A percentile compares a stretch with the other conserved stretches of the same genome.
Evolutionary conservation across 1,140 invertebrate species (phyloP).

Genomic region (Drosophila athabasca): DNA sequence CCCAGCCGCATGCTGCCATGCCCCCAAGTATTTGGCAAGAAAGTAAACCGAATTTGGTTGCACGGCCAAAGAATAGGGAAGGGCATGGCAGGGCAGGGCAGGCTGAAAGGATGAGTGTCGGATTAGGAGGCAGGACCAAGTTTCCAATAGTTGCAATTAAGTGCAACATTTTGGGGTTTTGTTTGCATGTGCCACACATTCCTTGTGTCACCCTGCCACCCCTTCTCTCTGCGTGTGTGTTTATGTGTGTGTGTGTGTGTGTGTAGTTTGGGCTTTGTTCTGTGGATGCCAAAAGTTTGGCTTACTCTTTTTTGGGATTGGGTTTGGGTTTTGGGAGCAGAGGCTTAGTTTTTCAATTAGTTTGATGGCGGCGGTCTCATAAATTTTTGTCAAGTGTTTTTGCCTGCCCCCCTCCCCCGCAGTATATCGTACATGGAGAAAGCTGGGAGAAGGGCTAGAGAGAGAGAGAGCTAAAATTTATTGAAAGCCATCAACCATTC

Average conservation of each 20-base stretch:
- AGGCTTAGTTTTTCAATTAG: slow-evolving; percentile 74
- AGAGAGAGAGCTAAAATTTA: too few relatives aligned
- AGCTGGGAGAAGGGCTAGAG: too few relatives aligned
- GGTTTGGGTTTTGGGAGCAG: neutral
- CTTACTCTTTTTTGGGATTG: slow-evolving; percentile 9
- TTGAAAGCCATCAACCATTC: too few relatives aligned
- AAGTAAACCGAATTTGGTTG: slow-evolving; percentile 67
- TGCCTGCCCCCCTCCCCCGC: too few relatives aligned
- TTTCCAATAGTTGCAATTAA: slow-evolving; percentile 73
- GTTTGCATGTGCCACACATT: slow-evolving; percentile 45
- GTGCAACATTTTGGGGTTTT: slow-evolving; percentile 72
- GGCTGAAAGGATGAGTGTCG: neutral
- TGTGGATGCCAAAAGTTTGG: slow-evolving; percentile 32
- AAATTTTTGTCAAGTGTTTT: slow-evolving; percentile 37
- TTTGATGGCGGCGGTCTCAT: slow-evolving; percentile 57
- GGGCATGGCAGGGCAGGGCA: too few relatives aligned
- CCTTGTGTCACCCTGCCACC: too few relatives aligned
- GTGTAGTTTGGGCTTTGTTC: slow-evolving; percentile 3
- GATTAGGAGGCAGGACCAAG: slow-evolving; percentile 33
- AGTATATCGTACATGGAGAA: neutral
- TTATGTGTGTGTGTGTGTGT: neutral
- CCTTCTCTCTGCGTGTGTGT: neutral
- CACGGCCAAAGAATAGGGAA: neutral
- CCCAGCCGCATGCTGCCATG: too few relatives aligned
- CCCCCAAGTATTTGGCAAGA: slow-evolving; percentile 46